Conservation (phyloP, 2,888 invertebrate species). For the Euspilapteryx auroguttella region DNA sequence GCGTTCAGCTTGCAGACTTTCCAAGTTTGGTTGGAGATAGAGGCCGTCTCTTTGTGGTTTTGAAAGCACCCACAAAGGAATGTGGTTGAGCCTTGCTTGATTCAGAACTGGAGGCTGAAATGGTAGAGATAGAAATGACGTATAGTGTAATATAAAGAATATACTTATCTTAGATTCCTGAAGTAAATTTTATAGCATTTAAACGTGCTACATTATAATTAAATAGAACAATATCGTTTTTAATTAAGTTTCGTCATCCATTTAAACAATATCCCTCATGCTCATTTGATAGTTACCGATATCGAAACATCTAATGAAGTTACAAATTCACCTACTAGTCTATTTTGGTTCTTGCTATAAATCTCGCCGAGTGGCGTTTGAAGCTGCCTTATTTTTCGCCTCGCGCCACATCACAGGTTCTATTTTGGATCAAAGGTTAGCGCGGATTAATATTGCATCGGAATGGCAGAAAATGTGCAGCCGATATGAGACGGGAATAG, state of each 20-base stretch:
- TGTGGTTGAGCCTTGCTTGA: constrained; percentile 7
- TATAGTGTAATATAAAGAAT: too few relatives aligned
- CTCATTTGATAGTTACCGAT: too few relatives aligned
- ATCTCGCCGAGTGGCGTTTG: too few relatives aligned
- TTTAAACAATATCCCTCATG: too few relatives aligned
- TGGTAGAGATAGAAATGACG: too few relatives aligned
- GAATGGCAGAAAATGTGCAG: constrained; percentile 9
- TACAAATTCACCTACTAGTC: too few relatives aligned
- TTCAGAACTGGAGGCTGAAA: neutral
- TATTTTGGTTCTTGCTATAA: too few relatives aligned
- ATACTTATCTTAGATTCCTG: too few relatives aligned
- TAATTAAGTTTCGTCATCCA: too few relatives aligned
- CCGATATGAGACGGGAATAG: constrained; percentile 15
- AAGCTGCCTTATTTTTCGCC: constrained; percentile 1
- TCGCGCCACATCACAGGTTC: constrained; percentile 8
- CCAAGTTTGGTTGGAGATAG: constrained; percentile 24
- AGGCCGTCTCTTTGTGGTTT: constrained; percentile 18
- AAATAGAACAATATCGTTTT: too few relatives aligned
- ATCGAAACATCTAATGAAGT: constrained; percentile 1
- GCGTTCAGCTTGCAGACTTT: constrained; percentile 9
- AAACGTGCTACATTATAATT: too few relatives aligned
- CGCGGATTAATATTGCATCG: constrained; percentile 9
- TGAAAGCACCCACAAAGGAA: constrained; percentile 16
- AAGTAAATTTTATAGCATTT: too few relatives aligned
- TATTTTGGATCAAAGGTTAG: constrained; percentile 10